Base-by-base conservation (phyloP, 2,888 invertebrate genomes). In the Latheticus oryzae region DNA sequence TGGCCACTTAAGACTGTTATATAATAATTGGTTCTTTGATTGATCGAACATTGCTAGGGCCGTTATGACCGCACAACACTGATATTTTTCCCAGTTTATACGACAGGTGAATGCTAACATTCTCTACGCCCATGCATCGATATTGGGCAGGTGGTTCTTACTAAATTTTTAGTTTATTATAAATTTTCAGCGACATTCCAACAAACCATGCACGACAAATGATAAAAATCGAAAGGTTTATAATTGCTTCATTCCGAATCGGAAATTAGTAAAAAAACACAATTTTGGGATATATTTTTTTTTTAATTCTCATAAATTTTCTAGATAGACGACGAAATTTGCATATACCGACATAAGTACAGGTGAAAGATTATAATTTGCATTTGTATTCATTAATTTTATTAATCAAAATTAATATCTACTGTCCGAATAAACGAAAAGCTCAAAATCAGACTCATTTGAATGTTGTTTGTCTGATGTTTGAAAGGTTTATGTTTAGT, bases 1-100 rank as follows among this genome's bases (percentile, higher is more conserved):
- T 61, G 65, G 64, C 64, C 65, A 68, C 66, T 68, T 68, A 67
- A 64, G 64, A 63, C 64, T 63, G 66, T 67, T 66, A 68, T 67
- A 66, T 68, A 68, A 68, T 68, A 68, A 68, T 68, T 64, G 68
- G 63, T 65, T 61, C 59, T 66, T 65, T 68, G 68, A 68, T 68
- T 66, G 68, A 68, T 67, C 55, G 63, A 62, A 64, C 58, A 62
- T 62, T 62, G 62, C 54, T 63, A 59, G 60, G 62, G 62, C 65
- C 58, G 61, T 64, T 53, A 43, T 33, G 43, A 33, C 33, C 33
- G 26, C 24, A 19, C 23, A 24, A 37, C 37, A 5, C n/a, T 7
- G 24, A 3, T 8, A 9, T 38, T 51, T 51, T 21, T 43, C 43
- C 16, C 30, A 16, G 37, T n/a, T n/a, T n/a, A n/a, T n/a, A n/a